Percentiles rank a stretch among this genome's conserved stretches.
Conservation (phyloP, 2,888 invertebrate species). For the Lagria hirta region DNA sequence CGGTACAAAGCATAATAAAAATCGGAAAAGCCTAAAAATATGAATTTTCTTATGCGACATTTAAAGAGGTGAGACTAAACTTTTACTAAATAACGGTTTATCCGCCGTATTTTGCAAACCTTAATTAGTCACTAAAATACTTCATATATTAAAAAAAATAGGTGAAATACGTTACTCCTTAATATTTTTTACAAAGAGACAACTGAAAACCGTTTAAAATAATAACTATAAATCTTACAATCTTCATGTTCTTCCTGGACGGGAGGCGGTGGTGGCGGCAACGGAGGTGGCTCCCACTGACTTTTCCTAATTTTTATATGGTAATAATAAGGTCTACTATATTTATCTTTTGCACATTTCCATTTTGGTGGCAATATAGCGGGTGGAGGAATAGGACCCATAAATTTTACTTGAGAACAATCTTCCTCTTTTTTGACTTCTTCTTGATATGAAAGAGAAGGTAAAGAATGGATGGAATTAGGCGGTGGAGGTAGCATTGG, state of each 20-base stretch:
- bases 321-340: slow-evolving; percentile 90
- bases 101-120: no score
- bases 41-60: no score
- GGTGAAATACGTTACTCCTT: no score
- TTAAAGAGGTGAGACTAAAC: no score
- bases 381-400: slow-evolving; percentile 55
- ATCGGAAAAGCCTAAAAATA: no score
- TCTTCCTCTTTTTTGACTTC: slow-evolving; percentile 34
- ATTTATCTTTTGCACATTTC: slow-evolving; percentile 80
- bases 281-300: slow-evolving; percentile 74
- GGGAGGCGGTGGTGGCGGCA: slow-evolving; percentile 23
- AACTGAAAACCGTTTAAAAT: no score
- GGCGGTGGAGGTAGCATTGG: slow-evolving; percentile 13
- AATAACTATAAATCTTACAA: slow-evolving; percentile 34
- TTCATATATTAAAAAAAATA: no score
- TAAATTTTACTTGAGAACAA: slow-evolving; percentile 48
- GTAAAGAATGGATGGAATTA: slow-evolving; percentile 31
- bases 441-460: slow-evolving; percentile 42
- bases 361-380: slow-evolving; percentile 80
- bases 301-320: slow-evolving; percentile 75
- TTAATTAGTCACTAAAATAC: no score
- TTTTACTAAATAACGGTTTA: no score
- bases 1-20: no score
- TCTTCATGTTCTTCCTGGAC: slow-evolving; percentile 37
- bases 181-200: no score